phyloP scores from a whole-genome alignment of 2,888 invertebrate genomes.

The Xylophagus ater region DNA sequence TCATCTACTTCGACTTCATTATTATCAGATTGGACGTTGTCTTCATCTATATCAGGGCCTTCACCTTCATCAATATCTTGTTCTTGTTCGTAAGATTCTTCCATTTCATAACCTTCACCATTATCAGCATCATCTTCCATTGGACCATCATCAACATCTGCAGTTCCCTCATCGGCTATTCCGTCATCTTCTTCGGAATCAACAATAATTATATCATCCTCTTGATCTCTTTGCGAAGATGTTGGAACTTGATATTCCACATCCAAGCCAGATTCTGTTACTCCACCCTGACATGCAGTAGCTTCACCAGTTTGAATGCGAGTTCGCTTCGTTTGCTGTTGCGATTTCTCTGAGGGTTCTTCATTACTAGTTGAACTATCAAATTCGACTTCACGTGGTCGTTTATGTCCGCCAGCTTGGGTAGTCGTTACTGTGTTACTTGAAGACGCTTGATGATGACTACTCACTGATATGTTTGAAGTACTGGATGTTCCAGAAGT shows the following conservation, averaged over 20 bases:
- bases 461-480: constrained; percentile 36
- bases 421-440: constrained; percentile 58
- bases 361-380: constrained; percentile 43
- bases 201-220: constrained; percentile 69
- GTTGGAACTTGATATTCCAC: constrained; percentile 80
- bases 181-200: constrained; percentile 63
- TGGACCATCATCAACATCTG: constrained; percentile 43
- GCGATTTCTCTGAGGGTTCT: constrained; percentile 32
- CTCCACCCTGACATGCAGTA: constrained; percentile 32
- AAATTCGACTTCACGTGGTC: constrained; percentile 47
- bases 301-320: constrained; percentile 29
- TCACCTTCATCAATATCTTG: constrained; percentile 48
- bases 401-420: constrained; percentile 48
- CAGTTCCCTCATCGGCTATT: constrained; percentile 44
- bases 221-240: constrained; percentile 76
- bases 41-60: constrained; percentile 41
- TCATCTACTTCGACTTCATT: constrained; percentile 56
- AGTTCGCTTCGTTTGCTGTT: constrained; percentile 31
- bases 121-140: constrained; percentile 44
- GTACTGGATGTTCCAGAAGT: constrained; percentile 31
- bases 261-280: constrained; percentile 47
- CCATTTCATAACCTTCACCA: constrained; percentile 47
- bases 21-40: constrained; percentile 46
- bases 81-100: constrained; percentile 40
- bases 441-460: constrained; percentile 43